A percentile compares a stretch with the other conserved stretches of the same genome.
These are phyloP conservation scores for Apis mellifera DNA, from an alignment of 1,140 invertebrate genomes.

Conservation along the genomic window DNA sequence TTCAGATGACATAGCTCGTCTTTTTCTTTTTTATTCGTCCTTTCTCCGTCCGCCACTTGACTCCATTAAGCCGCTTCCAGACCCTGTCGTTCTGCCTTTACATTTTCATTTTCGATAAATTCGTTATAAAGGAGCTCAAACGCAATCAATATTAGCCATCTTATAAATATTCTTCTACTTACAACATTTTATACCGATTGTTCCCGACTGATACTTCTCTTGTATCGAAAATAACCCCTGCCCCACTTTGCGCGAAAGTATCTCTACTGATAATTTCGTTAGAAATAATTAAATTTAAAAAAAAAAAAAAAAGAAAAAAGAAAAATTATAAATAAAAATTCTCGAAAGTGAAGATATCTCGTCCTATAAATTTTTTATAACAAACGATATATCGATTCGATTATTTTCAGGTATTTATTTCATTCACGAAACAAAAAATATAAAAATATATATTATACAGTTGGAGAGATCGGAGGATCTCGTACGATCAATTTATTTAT, in stretches of 20 bases:
- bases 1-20: constrained; percentile 38
- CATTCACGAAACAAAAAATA: not conserved
- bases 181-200: not conserved
- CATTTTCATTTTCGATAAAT: constrained; percentile 20
- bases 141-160: constrained; percentile 2
- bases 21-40: constrained; percentile 42
- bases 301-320: too few species aligned
- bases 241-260: too few species aligned
- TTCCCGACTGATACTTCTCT: not conserved
- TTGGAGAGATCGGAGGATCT: not conserved
- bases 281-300: not conserved
- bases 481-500: not conserved
- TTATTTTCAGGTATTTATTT: not conserved
- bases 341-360: not conserved
- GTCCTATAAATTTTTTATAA: too few species aligned
- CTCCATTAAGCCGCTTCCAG: constrained; percentile 61
- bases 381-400: not conserved
- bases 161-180: constrained; percentile 19
- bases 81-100: constrained; percentile 7
- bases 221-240: not conserved
- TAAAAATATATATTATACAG: not conserved
- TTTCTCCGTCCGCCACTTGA: constrained; percentile 58
- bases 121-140: constrained; percentile 6
- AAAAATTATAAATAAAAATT: not conserved
- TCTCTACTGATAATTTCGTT: not conserved